phyloP scores from a whole-genome alignment of 2,888 invertebrate genomes.

The Agriopis aurantiaria region DNA sequence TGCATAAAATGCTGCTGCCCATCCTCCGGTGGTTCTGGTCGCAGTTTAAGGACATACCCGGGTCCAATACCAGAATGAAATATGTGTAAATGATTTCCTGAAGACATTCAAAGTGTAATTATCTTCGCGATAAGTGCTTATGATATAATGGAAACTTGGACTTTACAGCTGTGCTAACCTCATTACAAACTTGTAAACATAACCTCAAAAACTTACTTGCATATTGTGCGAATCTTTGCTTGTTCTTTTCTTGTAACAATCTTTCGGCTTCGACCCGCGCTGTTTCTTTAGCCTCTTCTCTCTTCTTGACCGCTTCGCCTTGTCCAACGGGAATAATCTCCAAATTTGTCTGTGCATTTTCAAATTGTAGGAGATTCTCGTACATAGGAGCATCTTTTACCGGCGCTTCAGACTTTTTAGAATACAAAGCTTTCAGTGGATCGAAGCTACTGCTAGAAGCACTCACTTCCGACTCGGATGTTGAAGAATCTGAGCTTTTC shows the following conservation, averaged over 20 bases:
- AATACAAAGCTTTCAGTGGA: constrained; percentile 90
- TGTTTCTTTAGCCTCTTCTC: constrained; percentile 68
- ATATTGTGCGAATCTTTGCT: constrained; percentile 73
- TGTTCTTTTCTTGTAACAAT: constrained; percentile 70
- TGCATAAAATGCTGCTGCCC: too few relatives aligned
- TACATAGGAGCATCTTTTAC: constrained; percentile 86
- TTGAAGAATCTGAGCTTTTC: constrained; percentile 68
- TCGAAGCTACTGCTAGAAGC: constrained; percentile 86
- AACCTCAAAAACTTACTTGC: constrained; percentile 76
- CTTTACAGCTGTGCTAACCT: background rate
- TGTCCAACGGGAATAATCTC: constrained; percentile 65
- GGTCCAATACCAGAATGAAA: too few relatives aligned
- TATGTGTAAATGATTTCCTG: too few relatives aligned
- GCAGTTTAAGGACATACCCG: too few relatives aligned
- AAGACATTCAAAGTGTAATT: too few relatives aligned
- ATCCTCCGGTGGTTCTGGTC: too few relatives aligned
- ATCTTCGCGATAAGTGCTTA: too few relatives aligned
- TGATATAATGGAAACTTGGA: background rate
- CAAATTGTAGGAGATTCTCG: constrained; percentile 90
- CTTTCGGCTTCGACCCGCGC: constrained; percentile 59
- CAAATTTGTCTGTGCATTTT: constrained; percentile 57
- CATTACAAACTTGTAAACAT: constrained; percentile 54
- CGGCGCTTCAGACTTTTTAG: constrained; percentile 84
- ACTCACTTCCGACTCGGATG: constrained; percentile 77
- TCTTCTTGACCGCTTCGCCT: constrained; percentile 61